Conservation (phyloP, 1,140 invertebrate species). For the Drosophila pandora region DNA sequence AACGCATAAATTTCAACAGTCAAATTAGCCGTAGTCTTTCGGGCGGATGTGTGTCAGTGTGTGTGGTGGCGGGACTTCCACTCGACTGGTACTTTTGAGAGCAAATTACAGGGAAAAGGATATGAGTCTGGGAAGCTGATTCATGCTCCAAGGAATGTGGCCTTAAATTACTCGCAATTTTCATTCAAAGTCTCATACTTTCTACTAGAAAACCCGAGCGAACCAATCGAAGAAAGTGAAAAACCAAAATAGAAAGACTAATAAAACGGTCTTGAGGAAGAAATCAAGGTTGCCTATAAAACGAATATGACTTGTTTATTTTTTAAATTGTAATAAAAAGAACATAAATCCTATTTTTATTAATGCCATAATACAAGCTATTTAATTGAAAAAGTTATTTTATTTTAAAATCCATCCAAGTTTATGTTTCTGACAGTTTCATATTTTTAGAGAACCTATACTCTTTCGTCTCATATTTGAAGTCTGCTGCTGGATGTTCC, state of each 20-base stretch:
- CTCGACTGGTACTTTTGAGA: slow-evolving; percentile 44
- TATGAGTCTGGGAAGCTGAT: slow-evolving; percentile 33
- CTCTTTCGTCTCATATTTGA: slow-evolving; percentile 1
- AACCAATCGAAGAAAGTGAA: neutral
- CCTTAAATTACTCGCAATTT: slow-evolving; percentile 29
- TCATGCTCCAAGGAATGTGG: slow-evolving; percentile 26
- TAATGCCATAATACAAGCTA: neutral
- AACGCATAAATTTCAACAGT: slow-evolving; percentile 69
- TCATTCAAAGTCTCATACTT: neutral
- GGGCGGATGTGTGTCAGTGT: slow-evolving; percentile 13
- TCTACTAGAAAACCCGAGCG: neutral
- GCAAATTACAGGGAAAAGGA: slow-evolving; percentile 46
- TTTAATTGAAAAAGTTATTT: neutral
- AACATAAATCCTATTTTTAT: slow-evolving; percentile 1
- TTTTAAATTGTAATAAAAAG: slow-evolving; percentile 1
- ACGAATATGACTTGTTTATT: neutral
- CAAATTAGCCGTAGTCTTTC: slow-evolving; percentile 70
- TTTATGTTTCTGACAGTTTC: neutral
- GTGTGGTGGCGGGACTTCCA: slow-evolving; percentile 36
- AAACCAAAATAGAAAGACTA: slow-evolving; percentile 1
- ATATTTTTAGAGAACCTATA: neutral
- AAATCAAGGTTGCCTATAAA: neutral
- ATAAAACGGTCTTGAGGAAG: neutral
- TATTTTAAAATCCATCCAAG: neutral
- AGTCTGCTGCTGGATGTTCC: slow-evolving; percentile 15